A percentile compares a stretch with the other conserved stretches of the same genome.
Conservation (phyloP, 2,888 invertebrate genomes). For the Andrena bucephala region DNA sequence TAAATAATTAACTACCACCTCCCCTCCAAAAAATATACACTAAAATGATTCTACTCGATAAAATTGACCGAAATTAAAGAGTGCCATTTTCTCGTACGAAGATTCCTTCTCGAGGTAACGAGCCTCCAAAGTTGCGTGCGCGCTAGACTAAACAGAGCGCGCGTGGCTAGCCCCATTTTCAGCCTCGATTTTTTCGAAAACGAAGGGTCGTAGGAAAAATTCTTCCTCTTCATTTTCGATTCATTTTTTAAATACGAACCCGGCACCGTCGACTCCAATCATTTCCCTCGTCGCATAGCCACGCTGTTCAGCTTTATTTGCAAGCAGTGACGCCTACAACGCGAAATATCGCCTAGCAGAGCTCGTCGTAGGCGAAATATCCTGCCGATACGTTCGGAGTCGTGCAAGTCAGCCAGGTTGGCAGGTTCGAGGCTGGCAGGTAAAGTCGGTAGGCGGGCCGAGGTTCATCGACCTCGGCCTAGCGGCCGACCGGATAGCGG, state of each 20-base stretch:
- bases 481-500: constrained; percentile 85
- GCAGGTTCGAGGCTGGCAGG: constrained; percentile 77
- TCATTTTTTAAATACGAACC: not conserved
- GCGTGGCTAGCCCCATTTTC: not conserved
- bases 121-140: not conserved
- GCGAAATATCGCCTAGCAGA: constrained; percentile 25
- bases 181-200: not conserved
- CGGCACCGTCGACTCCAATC: not conserved
- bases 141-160: not conserved
- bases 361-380: constrained; percentile 53
- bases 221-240: not conserved
- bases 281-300: not conserved
- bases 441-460: constrained; percentile 84
- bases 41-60: no score
- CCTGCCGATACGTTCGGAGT: constrained; percentile 36
- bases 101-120: not conserved
- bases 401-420: constrained; percentile 55
- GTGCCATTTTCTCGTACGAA: not conserved
- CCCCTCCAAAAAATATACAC: no score
- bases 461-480: constrained; percentile 84
- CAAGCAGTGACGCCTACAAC: not conserved
- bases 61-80: not conserved
- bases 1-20: no score
- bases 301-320: not conserved
- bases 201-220: not conserved